These are phyloP conservation scores for Urechis unicinctus DNA, from an alignment of 2,888 invertebrate genomes.

Conservation along the genomic window DNA sequence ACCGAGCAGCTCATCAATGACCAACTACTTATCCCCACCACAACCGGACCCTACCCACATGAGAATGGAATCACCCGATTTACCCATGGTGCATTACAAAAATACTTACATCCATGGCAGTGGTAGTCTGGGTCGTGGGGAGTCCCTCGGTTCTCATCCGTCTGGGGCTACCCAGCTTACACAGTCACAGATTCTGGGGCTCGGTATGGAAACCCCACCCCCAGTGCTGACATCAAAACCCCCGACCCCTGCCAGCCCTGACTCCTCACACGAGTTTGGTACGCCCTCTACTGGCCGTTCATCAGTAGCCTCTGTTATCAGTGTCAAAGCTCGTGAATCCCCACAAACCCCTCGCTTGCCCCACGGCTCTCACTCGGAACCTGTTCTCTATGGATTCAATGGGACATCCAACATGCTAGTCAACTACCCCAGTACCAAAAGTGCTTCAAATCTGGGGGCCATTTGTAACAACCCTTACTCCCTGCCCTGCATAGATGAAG, in stretches of 20 bases:
- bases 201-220: constrained; percentile 3
- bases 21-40: constrained; percentile 2
- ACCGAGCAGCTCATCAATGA: neutral
- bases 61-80: constrained; percentile 36
- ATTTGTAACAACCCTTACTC: too few species aligned
- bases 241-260: neutral
- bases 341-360: neutral
- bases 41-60: neutral
- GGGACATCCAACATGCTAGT: neutral
- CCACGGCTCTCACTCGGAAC: neutral
- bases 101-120: constrained; percentile 24
- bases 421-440: neutral
- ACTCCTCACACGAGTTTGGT: too few species aligned
- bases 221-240: neutral
- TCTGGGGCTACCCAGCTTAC: constrained; percentile 6
- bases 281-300: constrained; percentile 5
- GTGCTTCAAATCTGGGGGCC: too few species aligned
- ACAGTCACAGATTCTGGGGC: constrained; percentile 17
- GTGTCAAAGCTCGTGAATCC: neutral
- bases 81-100: constrained; percentile 44
- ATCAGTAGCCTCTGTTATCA: neutral
- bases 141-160: neutral
- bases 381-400: neutral
- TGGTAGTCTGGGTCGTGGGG: constrained; percentile 5
- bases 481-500: neutral